Evolutionary conservation across 2,888 invertebrate genomes (phyloP).

Genomic region (Prosopocoilus inquinatus): DNA sequence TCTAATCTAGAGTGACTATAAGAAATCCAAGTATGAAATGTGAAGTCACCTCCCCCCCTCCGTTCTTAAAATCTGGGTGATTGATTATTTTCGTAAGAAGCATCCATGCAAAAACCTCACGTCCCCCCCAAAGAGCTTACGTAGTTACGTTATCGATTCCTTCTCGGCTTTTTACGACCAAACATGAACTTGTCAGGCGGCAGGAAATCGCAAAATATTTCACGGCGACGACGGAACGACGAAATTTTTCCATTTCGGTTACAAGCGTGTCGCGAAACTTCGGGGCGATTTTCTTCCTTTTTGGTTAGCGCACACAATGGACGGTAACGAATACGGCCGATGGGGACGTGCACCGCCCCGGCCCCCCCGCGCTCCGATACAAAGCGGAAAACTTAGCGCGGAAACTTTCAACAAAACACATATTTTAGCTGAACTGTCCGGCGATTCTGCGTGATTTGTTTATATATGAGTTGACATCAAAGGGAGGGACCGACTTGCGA

Average conservation of each 20-base stretch:
- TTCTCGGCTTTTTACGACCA: too few relatives aligned
- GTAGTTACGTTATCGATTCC: too few relatives aligned
- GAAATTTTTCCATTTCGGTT: constrained; percentile 7
- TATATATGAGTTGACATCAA: neutral
- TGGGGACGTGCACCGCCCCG: constrained; percentile 2
- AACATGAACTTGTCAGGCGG: too few relatives aligned
- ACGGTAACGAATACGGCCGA: constrained; percentile 4
- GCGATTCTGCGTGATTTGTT: constrained; percentile 10
- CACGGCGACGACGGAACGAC: neutral
- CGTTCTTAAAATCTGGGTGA: too few relatives aligned
- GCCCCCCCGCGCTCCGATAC: constrained; percentile 5
- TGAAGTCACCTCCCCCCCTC: too few relatives aligned
- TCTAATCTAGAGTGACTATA: too few relatives aligned
- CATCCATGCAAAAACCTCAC: too few relatives aligned
- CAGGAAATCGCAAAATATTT: too few relatives aligned
- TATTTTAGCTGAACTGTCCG: constrained; percentile 8
- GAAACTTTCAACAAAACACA: constrained; percentile 8
- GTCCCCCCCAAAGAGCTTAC: too few relatives aligned
- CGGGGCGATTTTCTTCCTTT: constrained; percentile 3
- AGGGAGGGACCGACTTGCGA: neutral
- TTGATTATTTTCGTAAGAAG: too few relatives aligned
- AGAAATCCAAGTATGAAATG: too few relatives aligned
- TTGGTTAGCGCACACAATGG: constrained; percentile 5
- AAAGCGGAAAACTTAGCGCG: constrained; percentile 7
- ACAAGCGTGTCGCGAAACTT: constrained; percentile 9